Evolutionary conservation across 2,888 invertebrate genomes (phyloP).

Genomic region (Alviniconcha strummeri): DNA sequence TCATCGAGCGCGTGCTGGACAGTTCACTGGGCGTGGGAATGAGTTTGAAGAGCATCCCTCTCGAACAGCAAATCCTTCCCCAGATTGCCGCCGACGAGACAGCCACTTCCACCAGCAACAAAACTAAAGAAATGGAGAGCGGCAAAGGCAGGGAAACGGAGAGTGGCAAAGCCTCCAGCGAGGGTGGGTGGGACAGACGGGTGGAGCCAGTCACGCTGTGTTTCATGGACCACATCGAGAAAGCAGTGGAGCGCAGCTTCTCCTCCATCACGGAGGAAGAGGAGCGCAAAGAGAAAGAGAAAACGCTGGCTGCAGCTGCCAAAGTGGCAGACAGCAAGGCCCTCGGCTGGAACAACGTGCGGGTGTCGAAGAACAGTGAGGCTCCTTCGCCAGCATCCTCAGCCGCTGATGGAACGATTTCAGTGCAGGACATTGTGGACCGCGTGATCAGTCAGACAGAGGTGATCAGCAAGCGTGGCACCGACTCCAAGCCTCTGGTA

Average conservation of each 20-base stretch:
- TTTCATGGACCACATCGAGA: slow-evolving; percentile 62
- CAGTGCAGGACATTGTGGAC: slow-evolving; percentile 60
- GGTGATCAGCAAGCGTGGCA: slow-evolving; percentile 43
- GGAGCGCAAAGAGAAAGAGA: slow-evolving; percentile 32
- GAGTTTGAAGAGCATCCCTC: background rate
- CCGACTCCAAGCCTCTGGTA: slow-evolving; percentile 34
- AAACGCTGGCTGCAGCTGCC: background rate
- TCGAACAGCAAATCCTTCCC: background rate
- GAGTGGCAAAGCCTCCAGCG: slow-evolving; percentile 3
- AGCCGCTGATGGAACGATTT: slow-evolving; percentile 43
- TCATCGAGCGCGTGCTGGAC: slow-evolving; percentile 63
- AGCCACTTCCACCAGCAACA: background rate
- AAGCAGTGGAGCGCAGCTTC: slow-evolving; percentile 58
- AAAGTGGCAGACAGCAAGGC: slow-evolving; percentile 8
- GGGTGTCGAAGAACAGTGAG: background rate
- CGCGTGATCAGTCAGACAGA: slow-evolving; percentile 56
- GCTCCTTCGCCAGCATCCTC: background rate
- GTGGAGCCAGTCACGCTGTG: slow-evolving; percentile 48
- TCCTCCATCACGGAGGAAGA: slow-evolving; percentile 40
- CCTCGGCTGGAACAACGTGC: background rate
- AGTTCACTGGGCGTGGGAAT: slow-evolving; percentile 44
- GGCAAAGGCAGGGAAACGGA: background rate
- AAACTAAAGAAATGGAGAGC: background rate
- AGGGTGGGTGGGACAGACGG: slow-evolving; percentile 31
- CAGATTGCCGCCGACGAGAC: slow-evolving; percentile 25